phyloP scores from a whole-genome alignment of 2,797 vertebrate genomes.

The Xenopus petersii region DNA sequence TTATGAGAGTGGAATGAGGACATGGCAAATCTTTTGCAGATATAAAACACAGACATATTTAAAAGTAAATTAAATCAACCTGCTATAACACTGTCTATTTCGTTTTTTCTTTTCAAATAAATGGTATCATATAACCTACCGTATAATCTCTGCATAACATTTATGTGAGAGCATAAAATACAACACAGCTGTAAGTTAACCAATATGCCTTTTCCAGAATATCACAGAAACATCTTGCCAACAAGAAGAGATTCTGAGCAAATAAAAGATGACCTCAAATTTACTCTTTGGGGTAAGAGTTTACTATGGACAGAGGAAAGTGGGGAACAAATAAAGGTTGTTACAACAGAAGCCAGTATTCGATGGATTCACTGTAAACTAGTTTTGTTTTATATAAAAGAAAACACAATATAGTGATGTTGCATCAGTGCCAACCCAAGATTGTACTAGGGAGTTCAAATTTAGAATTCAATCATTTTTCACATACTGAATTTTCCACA shows the following conservation, averaged over 20 bases:
- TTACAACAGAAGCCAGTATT: conserved; percentile 47
- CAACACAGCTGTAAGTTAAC: conserved; percentile 75
- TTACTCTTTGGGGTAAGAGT: conserved; percentile 76
- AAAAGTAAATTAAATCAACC: conserved; percentile 62
- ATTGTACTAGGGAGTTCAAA: conserved; percentile 52
- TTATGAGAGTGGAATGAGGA: conserved; percentile 31
- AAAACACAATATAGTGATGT: conserved; percentile 57
- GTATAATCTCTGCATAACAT: conserved; percentile 73
- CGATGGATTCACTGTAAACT: conserved; percentile 58
- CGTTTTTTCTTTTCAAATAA: conserved; percentile 39
- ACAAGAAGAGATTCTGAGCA: conserved; percentile 68
- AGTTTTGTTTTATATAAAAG: conserved; percentile 19
- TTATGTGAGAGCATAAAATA: conserved; percentile 76
- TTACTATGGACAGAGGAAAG: conserved; percentile 60
- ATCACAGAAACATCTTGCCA: conserved; percentile 68
- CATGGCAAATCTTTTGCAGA: conserved; percentile 39
- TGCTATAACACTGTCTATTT: conserved; percentile 42
- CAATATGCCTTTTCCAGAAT: conserved; percentile 72
- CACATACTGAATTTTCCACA: conserved; percentile 46
- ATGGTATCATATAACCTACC: conserved; percentile 63
- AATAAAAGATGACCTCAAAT: conserved; percentile 83
- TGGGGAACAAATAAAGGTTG: conserved; percentile 59
- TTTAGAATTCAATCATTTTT: conserved; percentile 42
- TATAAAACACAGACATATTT: conserved; percentile 46
- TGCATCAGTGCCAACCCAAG: conserved; percentile 51